phyloP scores from a whole-genome alignment of 2,888 invertebrate species.

The Chrysolina haemoptera region DNA sequence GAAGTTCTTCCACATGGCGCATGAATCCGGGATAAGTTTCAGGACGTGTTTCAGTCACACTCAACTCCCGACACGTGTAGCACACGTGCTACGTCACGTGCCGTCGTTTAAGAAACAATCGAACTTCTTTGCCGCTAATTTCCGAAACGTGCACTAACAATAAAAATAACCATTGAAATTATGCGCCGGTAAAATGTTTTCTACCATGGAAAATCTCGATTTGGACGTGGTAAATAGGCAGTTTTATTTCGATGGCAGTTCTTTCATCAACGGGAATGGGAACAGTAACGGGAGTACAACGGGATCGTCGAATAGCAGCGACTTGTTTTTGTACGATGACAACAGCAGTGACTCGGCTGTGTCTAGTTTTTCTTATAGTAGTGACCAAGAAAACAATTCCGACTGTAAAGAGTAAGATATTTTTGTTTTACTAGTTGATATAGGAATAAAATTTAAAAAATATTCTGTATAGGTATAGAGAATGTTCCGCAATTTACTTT shows the following conservation, averaged over 20 bases:
- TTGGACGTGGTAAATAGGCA: conserved; percentile 79
- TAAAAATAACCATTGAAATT: neutral
- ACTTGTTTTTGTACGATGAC: conserved; percentile 79
- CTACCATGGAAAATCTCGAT: conserved; percentile 77
- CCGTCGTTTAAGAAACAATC: conserved; percentile 26
- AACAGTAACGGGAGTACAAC: conserved; percentile 72
- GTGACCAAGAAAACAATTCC: conserved; percentile 86
- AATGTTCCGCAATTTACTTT: no score
- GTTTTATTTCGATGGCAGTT: conserved; percentile 74
- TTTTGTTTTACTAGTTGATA: no score
- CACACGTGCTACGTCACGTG: conserved; percentile 55
- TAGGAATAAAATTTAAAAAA: no score
- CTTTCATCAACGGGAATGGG: conserved; percentile 70
- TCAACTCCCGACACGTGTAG: conserved; percentile 58
- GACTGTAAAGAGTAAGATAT: conserved; percentile 77
- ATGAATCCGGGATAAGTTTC: conserved; percentile 51
- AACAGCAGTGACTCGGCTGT: conserved; percentile 76
- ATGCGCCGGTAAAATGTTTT: conserved; percentile 20
- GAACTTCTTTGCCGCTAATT: conserved; percentile 31
- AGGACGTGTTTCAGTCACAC: conserved; percentile 56
- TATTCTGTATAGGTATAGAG: neutral
- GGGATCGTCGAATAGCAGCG: conserved; percentile 78
- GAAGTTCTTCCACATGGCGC: conserved; percentile 46
- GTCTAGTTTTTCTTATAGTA: conserved; percentile 81
- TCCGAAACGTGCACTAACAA: conserved; percentile 35